Evolutionary conservation across 2,888 invertebrate species (phyloP), one percentile per base, ranked within the genome.

Genomic region (Parnassius smintheus): DNA sequence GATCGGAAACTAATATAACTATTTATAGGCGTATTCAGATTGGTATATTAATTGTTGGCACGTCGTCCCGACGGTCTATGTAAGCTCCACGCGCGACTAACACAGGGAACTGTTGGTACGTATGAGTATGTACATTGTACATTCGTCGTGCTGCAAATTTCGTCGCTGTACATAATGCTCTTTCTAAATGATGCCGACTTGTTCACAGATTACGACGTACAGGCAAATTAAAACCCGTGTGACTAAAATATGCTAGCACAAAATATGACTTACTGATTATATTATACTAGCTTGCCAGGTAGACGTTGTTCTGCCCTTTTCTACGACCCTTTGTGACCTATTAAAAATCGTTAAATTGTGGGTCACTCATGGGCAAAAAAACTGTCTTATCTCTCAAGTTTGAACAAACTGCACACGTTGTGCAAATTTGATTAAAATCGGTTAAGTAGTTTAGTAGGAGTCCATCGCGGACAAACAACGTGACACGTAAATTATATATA

Each of bases 1-100:
- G 75, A 82, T 78, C 75, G 74, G 75, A 75, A 78, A 81, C 78
- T 80, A 83, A 82, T 80, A 81, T 74, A 69, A 75, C 80, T 82
- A 83, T 84, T 82, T 80, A 81, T 80, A 83, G 75, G 72, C 70
- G 72, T 82, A 78, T 78, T 77, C 75, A 75, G 76, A 78, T 76
- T 75, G 72, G 72, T 73, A 71, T 74, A 69, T 72, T 69, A 69
- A 70, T 69, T 74, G 74, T 77, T 75, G 72, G 78, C 75, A 73
- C 73, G 72, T 73, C 72, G 70, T 70, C 65, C 70, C 56, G 65
- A 65, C 63, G 68, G 65, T 67, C 62, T 51, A 65, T 66, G 60
- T 60, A 53, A 52, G 50, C 61, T 51, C 59, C 64, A 13, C 59
- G 62, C 57, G 48, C 57, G 56, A 58, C 46, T 59, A 51, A 48